Base-by-base conservation (phyloP, 2,888 invertebrate species). In the Cerastis leucographa region DNA sequence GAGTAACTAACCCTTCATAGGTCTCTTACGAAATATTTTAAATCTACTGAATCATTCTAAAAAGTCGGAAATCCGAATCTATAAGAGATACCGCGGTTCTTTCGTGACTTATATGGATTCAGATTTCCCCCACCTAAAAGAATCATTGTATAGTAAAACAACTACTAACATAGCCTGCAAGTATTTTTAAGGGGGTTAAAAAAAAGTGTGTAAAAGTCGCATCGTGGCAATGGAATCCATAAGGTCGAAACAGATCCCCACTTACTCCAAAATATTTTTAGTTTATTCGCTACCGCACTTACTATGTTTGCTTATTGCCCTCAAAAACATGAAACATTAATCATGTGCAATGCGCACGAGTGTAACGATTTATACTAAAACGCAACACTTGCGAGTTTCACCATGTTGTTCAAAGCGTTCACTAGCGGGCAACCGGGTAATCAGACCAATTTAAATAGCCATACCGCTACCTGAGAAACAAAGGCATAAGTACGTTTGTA, bases 401-500 rank as follows among this genome's bases (percentile, higher is more conserved):
- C 46, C 42, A 61, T 46, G 59, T 54, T 40, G 25, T 49, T 49
- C 56, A 75, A 66, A 44, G 61, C 19, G 29, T 35, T 61, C 35
- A 35, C 59, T 19, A 35, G 29, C 42, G 14, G 42, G 64, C n/a
- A 64, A 42, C 42, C 19, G 29, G 69, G 25, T 65, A 80, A 70
- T 65, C 51, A 62, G 11, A 61, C 51, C 35, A 56, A 67, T 44
- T 7, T 54, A 62, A 74, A 49, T 25, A 64, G 14, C 35, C 46
- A 65, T 19, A 44, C 49, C 59, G 51, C 71, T 77, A 59, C 81
- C 54, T 72, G 69, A 70, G 83, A 84, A 81, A 84, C 70, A 85
- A 85, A 85, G 83, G 83, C 83, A 78, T 85, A 85, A 85, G 78
- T 78, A 85, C 46, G 71, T 84, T 84, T 76, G 69, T 67, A 74